Conservation (phyloP, 1,140 invertebrate genomes). For the Dreissena rostriformis region DNA sequence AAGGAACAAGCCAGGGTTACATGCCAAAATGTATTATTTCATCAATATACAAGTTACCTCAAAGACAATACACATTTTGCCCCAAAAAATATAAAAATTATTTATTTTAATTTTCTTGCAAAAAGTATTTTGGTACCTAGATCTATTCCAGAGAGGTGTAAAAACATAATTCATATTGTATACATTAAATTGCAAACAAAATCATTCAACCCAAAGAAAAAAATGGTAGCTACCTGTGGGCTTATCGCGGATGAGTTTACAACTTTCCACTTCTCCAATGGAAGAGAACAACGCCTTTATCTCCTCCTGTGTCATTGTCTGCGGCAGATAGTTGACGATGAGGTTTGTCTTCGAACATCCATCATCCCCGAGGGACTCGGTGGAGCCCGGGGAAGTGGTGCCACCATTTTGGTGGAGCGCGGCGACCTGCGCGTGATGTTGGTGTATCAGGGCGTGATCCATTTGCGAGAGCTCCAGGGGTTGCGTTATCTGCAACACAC, state of each 20-base stretch:
- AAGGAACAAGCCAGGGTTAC: too few species aligned
- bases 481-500: constrained; percentile 59
- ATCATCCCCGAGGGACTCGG: constrained; percentile 71
- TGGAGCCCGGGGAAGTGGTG: constrained; percentile 72
- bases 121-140: too few species aligned
- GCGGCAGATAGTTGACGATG: constrained; percentile 99
- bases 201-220: too few species aligned
- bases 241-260: constrained; percentile 99
- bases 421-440: constrained; percentile 59
- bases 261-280: constrained; percentile 99
- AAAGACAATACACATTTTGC: too few species aligned
- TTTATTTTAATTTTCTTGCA: too few species aligned
- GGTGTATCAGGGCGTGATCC: constrained; percentile 69
- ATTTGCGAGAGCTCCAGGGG: constrained; percentile 60
- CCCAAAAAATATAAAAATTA: too few species aligned
- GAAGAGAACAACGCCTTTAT: constrained; percentile 98
- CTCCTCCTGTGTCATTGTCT: constrained; percentile 99
- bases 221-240: constrained; percentile 89
- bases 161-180: too few species aligned
- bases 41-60: too few species aligned
- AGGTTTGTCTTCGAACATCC: constrained; percentile 98
- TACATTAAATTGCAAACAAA: too few species aligned
- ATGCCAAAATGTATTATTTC: too few species aligned
- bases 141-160: too few species aligned
- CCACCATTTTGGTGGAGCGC: constrained; percentile 70